phyloP scores from a whole-genome alignment of 2,797 vertebrate species.

The Acropternis orthonyx region DNA sequence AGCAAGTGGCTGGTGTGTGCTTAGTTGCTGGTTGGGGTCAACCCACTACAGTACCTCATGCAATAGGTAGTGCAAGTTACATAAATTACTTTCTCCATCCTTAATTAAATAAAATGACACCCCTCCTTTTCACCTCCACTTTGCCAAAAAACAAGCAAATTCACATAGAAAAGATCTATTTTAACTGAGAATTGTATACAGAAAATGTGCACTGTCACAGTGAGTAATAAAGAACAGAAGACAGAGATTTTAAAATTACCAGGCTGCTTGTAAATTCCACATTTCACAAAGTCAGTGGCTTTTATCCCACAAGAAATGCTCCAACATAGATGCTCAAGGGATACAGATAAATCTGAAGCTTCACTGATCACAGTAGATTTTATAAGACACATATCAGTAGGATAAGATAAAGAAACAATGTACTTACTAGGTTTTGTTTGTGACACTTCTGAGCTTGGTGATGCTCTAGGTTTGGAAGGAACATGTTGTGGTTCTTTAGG shows the following conservation, averaged over 20 bases:
- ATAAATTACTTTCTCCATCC: not conserved
- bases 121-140: not conserved
- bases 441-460: conserved; percentile 62
- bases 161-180: not conserved
- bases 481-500: conserved; percentile 52
- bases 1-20: not conserved
- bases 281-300: not conserved
- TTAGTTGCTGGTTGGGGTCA: not conserved
- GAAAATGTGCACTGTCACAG: not conserved
- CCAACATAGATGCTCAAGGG: not conserved
- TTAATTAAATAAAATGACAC: not conserved
- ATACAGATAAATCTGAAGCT: not conserved
- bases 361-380: not conserved
- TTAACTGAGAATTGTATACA: not conserved
- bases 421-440: conserved; percentile 67
- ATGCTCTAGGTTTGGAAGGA: conserved; percentile 57
- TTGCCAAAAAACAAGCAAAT: not conserved
- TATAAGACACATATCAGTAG: not conserved
- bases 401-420: conserved; percentile 1
- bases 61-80: not conserved
- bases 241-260: not conserved
- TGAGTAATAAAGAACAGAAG: not conserved
- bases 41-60: not conserved
- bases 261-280: not conserved
- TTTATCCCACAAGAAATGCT: not conserved